Evolutionary conservation across 2,113 vertebrate genomes (phyloP).

Genomic region (Phrynosoma platyrhinos): DNA sequence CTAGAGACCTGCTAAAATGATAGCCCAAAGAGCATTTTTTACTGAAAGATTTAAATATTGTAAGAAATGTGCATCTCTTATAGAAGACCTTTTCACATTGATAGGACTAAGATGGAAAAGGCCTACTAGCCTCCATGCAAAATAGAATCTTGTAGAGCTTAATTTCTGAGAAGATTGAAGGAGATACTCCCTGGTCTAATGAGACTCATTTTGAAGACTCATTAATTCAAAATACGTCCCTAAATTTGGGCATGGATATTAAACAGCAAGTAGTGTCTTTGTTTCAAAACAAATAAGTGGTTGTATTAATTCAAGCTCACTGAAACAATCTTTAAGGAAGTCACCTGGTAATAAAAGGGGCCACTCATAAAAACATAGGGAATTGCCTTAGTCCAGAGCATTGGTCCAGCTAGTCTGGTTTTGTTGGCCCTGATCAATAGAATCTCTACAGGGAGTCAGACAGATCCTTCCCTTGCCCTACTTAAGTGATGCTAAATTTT

Average conservation of each 20-base stretch:
- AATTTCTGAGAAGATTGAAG: neutral
- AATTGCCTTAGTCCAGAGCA: neutral
- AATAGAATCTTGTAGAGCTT: neutral
- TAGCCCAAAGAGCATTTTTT: neutral
- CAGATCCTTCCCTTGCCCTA: too few relatives aligned
- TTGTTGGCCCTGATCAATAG: too few relatives aligned
- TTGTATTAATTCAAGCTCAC: neutral
- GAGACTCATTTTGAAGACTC: neutral
- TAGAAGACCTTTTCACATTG: neutral
- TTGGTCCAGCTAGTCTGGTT: neutral
- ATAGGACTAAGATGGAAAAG: neutral
- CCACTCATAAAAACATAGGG: neutral
- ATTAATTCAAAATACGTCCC: neutral
- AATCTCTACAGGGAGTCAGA: too few relatives aligned
- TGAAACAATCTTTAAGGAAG: neutral
- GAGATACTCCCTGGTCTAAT: neutral
- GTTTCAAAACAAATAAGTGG: neutral
- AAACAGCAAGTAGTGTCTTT: neutral
- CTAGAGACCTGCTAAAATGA: neutral
- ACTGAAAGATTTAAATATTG: neutral
- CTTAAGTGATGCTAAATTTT: neutral
- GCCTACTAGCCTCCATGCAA: neutral
- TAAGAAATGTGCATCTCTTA: neutral
- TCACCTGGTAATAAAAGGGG: neutral
- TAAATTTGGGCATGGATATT: neutral